Percentiles rank a stretch among this genome's conserved stretches.
Evolutionary conservation across 2,797 vertebrate species (phyloP).

Genomic region (Neopelma chrysocephalum): DNA sequence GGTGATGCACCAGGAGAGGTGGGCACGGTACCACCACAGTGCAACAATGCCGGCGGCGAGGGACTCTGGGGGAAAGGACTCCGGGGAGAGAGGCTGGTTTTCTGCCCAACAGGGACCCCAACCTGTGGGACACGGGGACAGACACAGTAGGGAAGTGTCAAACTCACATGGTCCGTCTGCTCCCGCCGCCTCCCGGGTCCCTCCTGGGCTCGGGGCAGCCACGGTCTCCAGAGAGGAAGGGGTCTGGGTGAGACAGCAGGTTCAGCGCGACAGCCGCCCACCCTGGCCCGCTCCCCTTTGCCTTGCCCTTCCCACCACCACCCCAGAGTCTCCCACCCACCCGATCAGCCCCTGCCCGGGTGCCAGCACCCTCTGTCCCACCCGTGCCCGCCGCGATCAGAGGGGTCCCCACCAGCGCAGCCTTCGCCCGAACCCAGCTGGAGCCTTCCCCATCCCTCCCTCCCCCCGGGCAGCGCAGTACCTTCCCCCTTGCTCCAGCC

Average conservation of each 20-base stretch:
- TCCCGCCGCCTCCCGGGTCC: background rate
- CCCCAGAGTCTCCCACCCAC: background rate
- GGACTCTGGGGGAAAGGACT: background rate
- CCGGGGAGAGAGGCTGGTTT: background rate
- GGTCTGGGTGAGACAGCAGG: slow-evolving; percentile 24
- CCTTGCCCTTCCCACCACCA: background rate
- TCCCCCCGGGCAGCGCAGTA: background rate
- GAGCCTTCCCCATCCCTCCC: background rate
- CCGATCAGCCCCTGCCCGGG: background rate
- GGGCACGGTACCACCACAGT: accelerated
- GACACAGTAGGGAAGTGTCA: background rate
- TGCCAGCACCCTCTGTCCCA: background rate
- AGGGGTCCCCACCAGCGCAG: background rate
- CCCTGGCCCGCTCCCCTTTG: background rate
- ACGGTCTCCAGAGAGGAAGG: slow-evolving; percentile 82
- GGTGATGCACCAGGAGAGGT: background rate
- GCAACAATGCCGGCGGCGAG: too few relatives aligned
- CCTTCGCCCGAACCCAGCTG: background rate
- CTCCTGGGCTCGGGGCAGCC: slow-evolving; percentile 74
- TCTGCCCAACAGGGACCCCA: background rate
- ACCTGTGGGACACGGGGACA: background rate
- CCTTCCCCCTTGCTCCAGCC: slow-evolving; percentile 26
- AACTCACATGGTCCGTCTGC: slow-evolving; percentile 73
- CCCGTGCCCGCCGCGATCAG: accelerated
- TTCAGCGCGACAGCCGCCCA: accelerated